Base-by-base conservation (phyloP, 2,888 invertebrate genomes). In the Phyto melanocephala region DNA sequence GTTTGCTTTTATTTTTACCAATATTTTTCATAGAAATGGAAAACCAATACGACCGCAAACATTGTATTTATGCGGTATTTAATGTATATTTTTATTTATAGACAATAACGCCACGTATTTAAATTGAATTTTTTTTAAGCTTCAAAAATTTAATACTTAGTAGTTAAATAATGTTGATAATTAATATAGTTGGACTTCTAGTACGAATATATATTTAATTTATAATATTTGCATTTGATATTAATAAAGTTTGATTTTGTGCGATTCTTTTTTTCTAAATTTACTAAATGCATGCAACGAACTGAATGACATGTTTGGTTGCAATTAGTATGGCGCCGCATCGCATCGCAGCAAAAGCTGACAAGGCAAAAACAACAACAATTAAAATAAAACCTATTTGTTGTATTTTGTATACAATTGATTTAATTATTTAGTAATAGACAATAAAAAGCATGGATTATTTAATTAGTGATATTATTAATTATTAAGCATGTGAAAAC, bases 1-100 rank as follows among this genome's bases (percentile, higher is more conserved):
- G 22, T 42, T 60, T 5, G 15, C n/a, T 28, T 65, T 45, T 63
- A 7, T 35, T 54, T 70, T 58, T 62, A 20, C 37, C 15, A 17
- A 50, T 47, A 42, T n/a, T 52, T 33, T n/a, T 4, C 50, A 28
- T 37, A 28, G 37, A 80, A 8, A 22, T 54, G 13, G 65, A 71
- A 58, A 71, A 70, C 35, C 80, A 71, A 63, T 60, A 4, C 13
- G 42, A 71, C 77, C 58, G 40, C 74, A 70, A 70, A 78, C 63
- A 75, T 81, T 78, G 72, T 75, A 70, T 81, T 81, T 70, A 68
- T 78, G 74, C 47, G 74, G 78, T 75, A 45, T 70, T 65, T 45
- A 74, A 68, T 78, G 52, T 42, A 65, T 45, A 65, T 78, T 65
- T 78, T 40, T 77, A 28, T 67, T 72, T 77, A 67, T 68, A 50